A percentile compares a stretch with the other conserved stretches of the same genome.
These are phyloP conservation scores for Papilio gigon DNA, from an alignment of 2,888 invertebrate species.

Conservation along the genomic window DNA sequence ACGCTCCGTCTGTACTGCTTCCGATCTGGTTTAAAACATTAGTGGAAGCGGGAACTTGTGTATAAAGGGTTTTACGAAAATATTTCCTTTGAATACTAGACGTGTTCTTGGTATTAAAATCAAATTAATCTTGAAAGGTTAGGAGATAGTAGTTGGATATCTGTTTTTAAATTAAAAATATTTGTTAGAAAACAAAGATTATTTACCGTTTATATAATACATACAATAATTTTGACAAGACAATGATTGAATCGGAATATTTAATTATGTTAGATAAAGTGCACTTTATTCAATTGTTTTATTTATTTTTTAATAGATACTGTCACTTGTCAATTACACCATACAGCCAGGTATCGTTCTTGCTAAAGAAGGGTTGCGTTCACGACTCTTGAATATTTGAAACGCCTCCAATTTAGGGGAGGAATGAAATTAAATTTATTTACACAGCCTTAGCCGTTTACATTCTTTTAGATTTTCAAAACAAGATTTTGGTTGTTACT, in stretches of 20 bases:
- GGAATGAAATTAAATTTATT: conserved; percentile 81
- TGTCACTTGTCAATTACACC: conserved; percentile 33
- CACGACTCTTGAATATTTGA: conserved; percentile 81
- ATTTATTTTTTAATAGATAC: not conserved
- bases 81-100: not conserved
- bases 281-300: not conserved
- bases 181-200: not conserved
- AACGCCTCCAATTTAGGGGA: conserved; percentile 77
- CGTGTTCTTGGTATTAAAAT: conserved; percentile 26
- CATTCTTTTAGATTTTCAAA: conserved; percentile 56
- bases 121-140: not conserved
- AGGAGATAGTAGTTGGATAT: not conserved
- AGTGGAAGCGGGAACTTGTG: conserved; percentile 32
- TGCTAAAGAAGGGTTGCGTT: conserved; percentile 79
- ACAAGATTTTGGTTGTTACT: conserved; percentile 46
- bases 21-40: conserved; percentile 47
- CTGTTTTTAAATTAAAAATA: not conserved
- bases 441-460: conserved; percentile 77
- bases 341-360: conserved; percentile 62
- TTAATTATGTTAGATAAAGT: not conserved
- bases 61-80: not conserved
- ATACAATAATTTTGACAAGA: not conserved
- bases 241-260: not conserved
- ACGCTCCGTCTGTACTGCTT: conserved; percentile 54
- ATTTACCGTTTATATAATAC: no score